A percentile compares a stretch with the other conserved stretches of the same genome.
Evolutionary conservation across 2,888 invertebrate genomes (phyloP).

Genomic region (Aricia artaxerxes): DNA sequence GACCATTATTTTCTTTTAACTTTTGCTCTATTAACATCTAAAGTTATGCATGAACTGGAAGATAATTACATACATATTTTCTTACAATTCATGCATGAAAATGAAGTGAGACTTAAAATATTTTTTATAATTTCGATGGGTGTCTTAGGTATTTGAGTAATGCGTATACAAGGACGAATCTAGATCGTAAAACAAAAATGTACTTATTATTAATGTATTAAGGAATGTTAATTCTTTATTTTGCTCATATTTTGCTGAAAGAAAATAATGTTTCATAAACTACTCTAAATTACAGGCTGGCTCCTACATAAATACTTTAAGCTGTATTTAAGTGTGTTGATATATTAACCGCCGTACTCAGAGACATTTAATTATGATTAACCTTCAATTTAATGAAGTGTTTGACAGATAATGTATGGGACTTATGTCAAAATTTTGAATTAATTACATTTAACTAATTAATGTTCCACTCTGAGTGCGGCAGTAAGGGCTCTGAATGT

Average conservation of each 20-base stretch:
- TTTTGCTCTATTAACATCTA: not conserved
- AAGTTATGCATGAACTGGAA: not conserved
- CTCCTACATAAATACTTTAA: not conserved
- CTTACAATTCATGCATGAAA: no score
- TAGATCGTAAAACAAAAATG: not conserved
- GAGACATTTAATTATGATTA: no score
- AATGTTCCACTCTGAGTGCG: no score
- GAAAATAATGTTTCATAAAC: not conserved
- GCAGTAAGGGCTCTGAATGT: no score
- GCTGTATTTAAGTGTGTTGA: not conserved
- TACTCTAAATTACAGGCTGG: not conserved
- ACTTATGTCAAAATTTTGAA: no score
- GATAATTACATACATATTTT: not conserved
- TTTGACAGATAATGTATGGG: no score
- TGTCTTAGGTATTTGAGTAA: conserved; percentile 12
- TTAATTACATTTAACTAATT: no score
- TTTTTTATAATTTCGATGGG: not conserved
- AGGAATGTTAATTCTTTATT: not conserved
- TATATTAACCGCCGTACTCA: not conserved
- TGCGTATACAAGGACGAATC: conserved; percentile 25
- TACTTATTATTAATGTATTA: conserved; percentile 8
- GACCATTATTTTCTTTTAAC: not conserved
- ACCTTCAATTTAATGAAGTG: no score
- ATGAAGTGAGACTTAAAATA: not conserved
- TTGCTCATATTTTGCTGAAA: not conserved